phyloP scores from a whole-genome alignment of 53 echinoderm and acorn worm genomes.

The Arbacia lixula region DNA sequence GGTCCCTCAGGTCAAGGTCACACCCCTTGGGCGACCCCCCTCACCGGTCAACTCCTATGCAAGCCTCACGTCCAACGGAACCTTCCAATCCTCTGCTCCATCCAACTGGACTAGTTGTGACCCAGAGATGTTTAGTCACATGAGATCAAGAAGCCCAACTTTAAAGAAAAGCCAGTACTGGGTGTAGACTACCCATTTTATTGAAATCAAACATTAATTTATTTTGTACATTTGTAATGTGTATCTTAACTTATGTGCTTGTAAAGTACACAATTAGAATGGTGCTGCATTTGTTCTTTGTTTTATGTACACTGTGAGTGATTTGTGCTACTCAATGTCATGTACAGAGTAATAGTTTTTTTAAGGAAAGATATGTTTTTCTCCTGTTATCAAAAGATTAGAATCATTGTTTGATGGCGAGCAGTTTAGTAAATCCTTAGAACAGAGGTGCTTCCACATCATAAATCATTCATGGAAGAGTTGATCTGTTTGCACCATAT shows the following conservation, averaged over 20 bases:
- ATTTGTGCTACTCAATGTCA: no score
- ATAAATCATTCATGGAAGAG: no score
- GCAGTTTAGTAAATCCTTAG: no score
- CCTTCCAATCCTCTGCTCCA: constrained; percentile 58
- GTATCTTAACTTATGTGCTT: constrained; percentile 30
- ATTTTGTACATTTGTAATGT: constrained; percentile 17
- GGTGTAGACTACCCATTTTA: constrained; percentile 69
- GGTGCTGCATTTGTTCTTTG: no score
- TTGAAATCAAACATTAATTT: background rate
- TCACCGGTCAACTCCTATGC: constrained; percentile 85
- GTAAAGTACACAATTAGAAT: constrained; percentile 27
- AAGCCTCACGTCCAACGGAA: constrained; percentile 90
- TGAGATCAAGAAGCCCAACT: constrained; percentile 60
- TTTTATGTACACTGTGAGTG: no score
- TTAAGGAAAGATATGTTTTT: no score
- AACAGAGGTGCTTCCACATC: no score
- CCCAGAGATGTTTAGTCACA: constrained; percentile 60
- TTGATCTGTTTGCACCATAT: no score
- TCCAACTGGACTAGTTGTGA: constrained; percentile 72
- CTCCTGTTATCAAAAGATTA: no score
- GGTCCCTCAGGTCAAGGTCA: constrained; percentile 95
- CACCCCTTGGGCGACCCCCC: constrained; percentile 84
- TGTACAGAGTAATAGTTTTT: no score
- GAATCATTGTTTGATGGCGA: no score
- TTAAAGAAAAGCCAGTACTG: constrained; percentile 98